Base-by-base conservation (phyloP, 2,113 vertebrate genomes). In the Syngnathus scovelli region DNA sequence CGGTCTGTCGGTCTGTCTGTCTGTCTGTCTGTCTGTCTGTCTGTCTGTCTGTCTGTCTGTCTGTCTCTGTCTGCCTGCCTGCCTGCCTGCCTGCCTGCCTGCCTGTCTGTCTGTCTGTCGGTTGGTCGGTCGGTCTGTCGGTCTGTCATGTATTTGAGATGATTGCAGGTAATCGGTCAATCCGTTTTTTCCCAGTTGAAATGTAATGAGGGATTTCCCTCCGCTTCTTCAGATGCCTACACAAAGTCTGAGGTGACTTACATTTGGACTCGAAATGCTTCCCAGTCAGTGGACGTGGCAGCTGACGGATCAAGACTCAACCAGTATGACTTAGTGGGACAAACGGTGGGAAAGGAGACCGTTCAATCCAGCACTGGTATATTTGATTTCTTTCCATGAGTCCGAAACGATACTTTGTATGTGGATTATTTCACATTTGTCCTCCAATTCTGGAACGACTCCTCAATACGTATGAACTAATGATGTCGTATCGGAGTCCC, bases 231-330 rank as follows among this genome's bases (percentile, higher is more conserved):
- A 98, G 96, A 98, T 88, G 96, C 96, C 10, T 98, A 98, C 73
- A 98, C 96, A 27, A 93, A 93, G 61, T 91, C 94, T 46, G 96
- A 98, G 83, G 95, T 98, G 38, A 96, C 94, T 1, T 98, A 98
- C 78, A 94, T 94, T 82, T 98, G 96, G 95, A 95, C 93, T 65
- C 90, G 91, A 0, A 95, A 95, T 72, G 94, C 95, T 51, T 93
- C 93, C 67, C 90, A 94, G 75, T 98, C 96, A 7, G 96, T 98
- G 71, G 94, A 93, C 43, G 96, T 98, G 54, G 96, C 95, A 56
- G 89, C 89, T 56, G 95, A 98, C 70, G 95, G 95, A 23, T 98
- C 95, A 44, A 92, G 95, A 69, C 83, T 98, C 63, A 98, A 98
- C 85, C 96, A 98, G 27, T 98, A 98, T 58, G 95, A 97, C 83